These are phyloP conservation scores for Grapholita molesta DNA, from an alignment of 1,140 invertebrate genomes.

Conservation along the genomic window DNA sequence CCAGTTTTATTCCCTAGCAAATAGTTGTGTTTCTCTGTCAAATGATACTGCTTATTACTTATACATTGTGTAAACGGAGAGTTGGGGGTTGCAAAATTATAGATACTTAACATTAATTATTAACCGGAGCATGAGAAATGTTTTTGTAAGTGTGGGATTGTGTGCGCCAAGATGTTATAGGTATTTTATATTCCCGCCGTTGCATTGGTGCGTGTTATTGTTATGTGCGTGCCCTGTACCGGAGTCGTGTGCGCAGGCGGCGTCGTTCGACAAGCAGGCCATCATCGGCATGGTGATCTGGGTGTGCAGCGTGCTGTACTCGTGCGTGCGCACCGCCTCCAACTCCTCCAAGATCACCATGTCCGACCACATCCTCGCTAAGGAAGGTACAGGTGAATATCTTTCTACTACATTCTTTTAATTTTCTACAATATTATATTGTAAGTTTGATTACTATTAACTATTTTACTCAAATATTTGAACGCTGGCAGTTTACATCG, in stretches of 20 bases:
- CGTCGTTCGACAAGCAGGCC: slow-evolving; percentile 90
- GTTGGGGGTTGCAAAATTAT: no score
- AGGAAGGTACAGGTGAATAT: slow-evolving; percentile 84
- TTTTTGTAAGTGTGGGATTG: no score
- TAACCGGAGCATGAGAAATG: no score
- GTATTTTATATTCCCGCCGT: no score
- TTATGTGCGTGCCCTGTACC: no score
- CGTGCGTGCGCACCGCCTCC: slow-evolving; percentile 91
- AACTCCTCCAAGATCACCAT: slow-evolving; percentile 87
- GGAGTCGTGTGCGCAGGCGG: slow-evolving; percentile 22
- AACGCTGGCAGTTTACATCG: not conserved
- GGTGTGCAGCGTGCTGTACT: slow-evolving; percentile 97
- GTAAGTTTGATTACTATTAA: slow-evolving; percentile 23
- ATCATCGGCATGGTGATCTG: slow-evolving; percentile 96
- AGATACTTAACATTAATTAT: no score
- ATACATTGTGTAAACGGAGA: no score
- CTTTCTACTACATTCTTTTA: slow-evolving; percentile 5
- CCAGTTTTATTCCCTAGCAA: no score
- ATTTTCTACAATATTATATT: not conserved
- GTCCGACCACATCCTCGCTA: slow-evolving; percentile 86
- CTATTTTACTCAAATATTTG: slow-evolving; percentile 43
- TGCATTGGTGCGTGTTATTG: no score
- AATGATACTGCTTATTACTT: no score
- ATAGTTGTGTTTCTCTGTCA: no score
- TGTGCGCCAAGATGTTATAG: no score